Evolutionary conservation across 1,140 invertebrate species (phyloP).

Genomic region (Lordiphosa collinella): DNA sequence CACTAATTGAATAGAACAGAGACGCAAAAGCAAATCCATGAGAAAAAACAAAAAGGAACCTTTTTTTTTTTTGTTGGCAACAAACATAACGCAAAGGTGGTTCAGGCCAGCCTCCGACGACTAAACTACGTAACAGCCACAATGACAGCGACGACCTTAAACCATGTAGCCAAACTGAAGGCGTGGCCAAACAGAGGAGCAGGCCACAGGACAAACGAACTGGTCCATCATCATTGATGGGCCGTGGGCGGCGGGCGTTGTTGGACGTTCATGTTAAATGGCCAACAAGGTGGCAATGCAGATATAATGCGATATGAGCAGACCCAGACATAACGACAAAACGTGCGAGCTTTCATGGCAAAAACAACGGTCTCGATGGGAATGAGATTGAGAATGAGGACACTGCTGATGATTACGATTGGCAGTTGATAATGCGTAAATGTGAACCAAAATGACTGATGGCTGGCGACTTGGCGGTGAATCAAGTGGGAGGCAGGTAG

Average conservation of each 20-base stretch:
- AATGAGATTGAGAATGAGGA: conserved; percentile 27
- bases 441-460: conserved; percentile 49
- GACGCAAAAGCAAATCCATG: conserved; percentile 29
- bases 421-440: conserved; percentile 64
- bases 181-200: conserved; percentile 16
- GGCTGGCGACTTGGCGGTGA: conserved; percentile 4
- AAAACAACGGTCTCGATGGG: conserved; percentile 2
- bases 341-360: conserved; percentile 21
- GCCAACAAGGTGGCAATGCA: conserved; percentile 74
- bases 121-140: background rate
- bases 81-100: conserved; percentile 15
- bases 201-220: conserved; percentile 20
- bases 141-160: conserved; percentile 9
- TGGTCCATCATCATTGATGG: background rate
- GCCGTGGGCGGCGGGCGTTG: conserved; percentile 10
- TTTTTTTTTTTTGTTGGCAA: conserved; percentile 3
- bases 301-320: conserved; percentile 68
- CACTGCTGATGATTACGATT: conserved; percentile 39
- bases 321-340: conserved; percentile 44
- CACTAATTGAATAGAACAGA: conserved; percentile 50
- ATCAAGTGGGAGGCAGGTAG: conserved; percentile 9
- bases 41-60: conserved; percentile 21
- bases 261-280: conserved; percentile 56
- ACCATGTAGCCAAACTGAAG: conserved; percentile 14
- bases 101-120: background rate